Conservation (phyloP, 2,113 vertebrate species). For the Hylia prasina region DNA sequence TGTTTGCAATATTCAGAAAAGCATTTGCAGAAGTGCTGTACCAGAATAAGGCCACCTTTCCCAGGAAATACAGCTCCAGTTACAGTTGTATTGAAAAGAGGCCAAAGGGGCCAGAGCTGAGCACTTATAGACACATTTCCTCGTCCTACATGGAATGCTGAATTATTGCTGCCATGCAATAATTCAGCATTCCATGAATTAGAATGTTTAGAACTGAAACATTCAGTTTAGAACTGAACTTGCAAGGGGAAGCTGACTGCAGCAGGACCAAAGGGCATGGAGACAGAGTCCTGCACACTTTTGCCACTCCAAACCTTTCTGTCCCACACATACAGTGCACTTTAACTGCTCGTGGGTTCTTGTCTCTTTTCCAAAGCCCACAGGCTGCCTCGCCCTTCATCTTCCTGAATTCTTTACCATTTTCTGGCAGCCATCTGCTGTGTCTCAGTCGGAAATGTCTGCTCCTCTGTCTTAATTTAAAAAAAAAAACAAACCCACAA, state of each 20-base stretch:
- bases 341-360: conserved; percentile 7
- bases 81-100: conserved; percentile 45
- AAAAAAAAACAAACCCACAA: not conserved
- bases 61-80: conserved; percentile 53
- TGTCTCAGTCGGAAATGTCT: conserved; percentile 51
- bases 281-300: not conserved
- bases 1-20: conserved; percentile 58
- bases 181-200: too few relatives aligned
- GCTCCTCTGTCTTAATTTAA: conserved; percentile 47
- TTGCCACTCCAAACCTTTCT: not conserved
- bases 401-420: conserved; percentile 62
- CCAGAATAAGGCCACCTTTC: conserved; percentile 50
- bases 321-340: not conserved
- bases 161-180: not conserved
- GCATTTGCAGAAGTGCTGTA: conserved; percentile 45
- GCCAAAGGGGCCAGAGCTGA: conserved; percentile 21
- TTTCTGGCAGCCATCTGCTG: conserved; percentile 59
- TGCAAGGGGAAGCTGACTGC: not conserved
- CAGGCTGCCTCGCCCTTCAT: conserved; percentile 60
- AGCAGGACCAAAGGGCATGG: not conserved
- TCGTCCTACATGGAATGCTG: not conserved
- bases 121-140: conserved; percentile 42
- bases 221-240: not conserved
- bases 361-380: conserved; percentile 52
- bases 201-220: not conserved